A percentile compares a stretch with the other conserved stretches of the same genome.
phyloP scores from a whole-genome alignment of 2,797 vertebrate species.

The Sebastes wilsoni region DNA sequence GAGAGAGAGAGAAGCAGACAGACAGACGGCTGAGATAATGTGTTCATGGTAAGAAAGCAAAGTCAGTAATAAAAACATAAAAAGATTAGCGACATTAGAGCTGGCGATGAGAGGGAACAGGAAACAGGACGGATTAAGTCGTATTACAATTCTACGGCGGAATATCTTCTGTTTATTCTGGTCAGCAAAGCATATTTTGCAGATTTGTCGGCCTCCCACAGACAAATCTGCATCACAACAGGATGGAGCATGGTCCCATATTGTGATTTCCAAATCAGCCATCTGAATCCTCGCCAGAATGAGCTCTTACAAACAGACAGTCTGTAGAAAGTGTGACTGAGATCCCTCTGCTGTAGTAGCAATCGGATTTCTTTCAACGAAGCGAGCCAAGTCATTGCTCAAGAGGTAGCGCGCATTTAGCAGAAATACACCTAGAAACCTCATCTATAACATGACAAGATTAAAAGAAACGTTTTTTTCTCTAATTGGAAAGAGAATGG shows the following conservation, averaged over 20 bases:
- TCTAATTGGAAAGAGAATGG: neutral
- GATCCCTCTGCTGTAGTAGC: neutral
- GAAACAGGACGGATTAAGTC: conserved; percentile 27
- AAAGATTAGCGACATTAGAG: conserved; percentile 22
- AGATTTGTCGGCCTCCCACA: conserved; percentile 60
- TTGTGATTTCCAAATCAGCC: conserved; percentile 61
- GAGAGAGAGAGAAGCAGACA: conserved; percentile 5
- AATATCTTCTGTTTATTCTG: conserved; percentile 48
- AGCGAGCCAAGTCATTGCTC: neutral
- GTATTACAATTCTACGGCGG: conserved; percentile 15
- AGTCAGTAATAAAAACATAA: conserved; percentile 36
- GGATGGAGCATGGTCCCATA: conserved; percentile 37
- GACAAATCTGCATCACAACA: conserved; percentile 67
- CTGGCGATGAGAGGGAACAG: conserved; percentile 8
- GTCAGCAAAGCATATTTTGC: conserved; percentile 65
- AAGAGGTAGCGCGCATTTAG: neutral
- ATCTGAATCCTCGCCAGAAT: conserved; percentile 50
- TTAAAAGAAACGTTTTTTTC: neutral
- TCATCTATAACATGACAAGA: neutral
- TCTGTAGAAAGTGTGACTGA: conserved; percentile 20
- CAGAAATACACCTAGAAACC: neutral
- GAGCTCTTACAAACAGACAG: conserved; percentile 36
- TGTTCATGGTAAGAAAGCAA: conserved; percentile 25
- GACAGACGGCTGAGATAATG: conserved; percentile 11
- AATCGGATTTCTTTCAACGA: neutral